phyloP scores from a whole-genome alignment of 2,113 vertebrate genomes.

The Saccopteryx bilineata region DNA sequence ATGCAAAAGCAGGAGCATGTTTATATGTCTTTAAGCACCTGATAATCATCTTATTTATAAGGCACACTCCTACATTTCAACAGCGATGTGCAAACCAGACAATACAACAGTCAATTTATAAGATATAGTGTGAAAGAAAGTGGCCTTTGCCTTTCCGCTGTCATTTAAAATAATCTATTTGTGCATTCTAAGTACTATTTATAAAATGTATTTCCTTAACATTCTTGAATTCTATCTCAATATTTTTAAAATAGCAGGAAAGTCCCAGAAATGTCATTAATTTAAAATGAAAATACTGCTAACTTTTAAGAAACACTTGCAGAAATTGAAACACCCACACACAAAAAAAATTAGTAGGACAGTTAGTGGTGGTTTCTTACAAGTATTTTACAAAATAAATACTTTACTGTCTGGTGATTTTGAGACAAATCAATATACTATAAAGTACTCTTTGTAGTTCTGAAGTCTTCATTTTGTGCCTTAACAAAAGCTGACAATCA shows the following conservation, averaged over 20 bases:
- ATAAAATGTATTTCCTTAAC: slow-evolving; percentile 33
- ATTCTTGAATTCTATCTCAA: slow-evolving; percentile 12
- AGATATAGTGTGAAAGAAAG: neutral
- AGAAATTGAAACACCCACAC: neutral
- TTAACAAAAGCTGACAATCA: slow-evolving; percentile 56
- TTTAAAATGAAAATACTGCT: slow-evolving; percentile 30
- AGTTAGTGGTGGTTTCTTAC: neutral
- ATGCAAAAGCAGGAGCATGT: neutral
- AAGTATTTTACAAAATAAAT: slow-evolving; percentile 51
- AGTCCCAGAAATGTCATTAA: neutral
- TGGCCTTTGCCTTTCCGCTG: neutral
- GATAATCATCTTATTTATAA: neutral
- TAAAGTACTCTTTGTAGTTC: slow-evolving; percentile 60
- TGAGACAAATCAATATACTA: slow-evolving; percentile 66
- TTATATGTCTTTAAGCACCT: slow-evolving; percentile 16
- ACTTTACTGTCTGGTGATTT: slow-evolving; percentile 47
- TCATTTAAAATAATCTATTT: slow-evolving; percentile 4
- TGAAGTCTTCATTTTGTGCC: slow-evolving; percentile 60
- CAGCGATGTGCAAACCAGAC: neutral
- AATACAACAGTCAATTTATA: neutral
- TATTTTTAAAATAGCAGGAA: slow-evolving; percentile 50
- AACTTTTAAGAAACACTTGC: slow-evolving; percentile 35
- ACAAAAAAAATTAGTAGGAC: neutral
- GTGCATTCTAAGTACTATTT: neutral
- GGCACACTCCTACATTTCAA: neutral